A percentile compares a stretch with the other conserved stretches of the same genome.
phyloP scores from a whole-genome alignment of 2,113 vertebrate genomes.

The Mesocricetus auratus region DNA sequence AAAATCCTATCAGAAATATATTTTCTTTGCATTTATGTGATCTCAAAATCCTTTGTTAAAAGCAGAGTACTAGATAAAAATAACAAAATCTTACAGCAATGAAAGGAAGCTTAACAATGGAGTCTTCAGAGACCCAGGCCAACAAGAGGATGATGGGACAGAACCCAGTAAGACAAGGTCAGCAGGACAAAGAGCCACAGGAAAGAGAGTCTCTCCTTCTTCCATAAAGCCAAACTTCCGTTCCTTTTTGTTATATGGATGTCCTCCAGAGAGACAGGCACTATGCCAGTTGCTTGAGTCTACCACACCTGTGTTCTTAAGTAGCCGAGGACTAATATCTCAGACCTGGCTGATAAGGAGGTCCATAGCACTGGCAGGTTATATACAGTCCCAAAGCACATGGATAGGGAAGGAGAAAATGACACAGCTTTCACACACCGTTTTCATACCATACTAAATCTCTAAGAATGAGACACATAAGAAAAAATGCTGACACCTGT shows the following conservation, averaged over 20 bases:
- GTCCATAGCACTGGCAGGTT: background rate
- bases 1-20: background rate
- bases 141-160: background rate
- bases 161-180: background rate
- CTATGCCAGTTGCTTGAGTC: too few relatives aligned
- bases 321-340: background rate
- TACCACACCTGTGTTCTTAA: background rate
- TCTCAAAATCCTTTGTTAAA: constrained; percentile 16
- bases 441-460: background rate
- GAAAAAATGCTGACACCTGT: background rate
- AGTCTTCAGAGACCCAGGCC: background rate
- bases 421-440: background rate
- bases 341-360: background rate
- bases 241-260: background rate
- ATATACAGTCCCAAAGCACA: background rate
- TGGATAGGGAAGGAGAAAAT: background rate
- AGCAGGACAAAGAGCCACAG: background rate
- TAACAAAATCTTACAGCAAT: constrained; percentile 3
- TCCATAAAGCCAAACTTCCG: background rate
- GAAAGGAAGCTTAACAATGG: background rate
- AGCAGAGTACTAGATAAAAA: background rate
- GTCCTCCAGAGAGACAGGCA: background rate
- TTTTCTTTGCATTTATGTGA: constrained; percentile 24
- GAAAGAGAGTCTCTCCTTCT: background rate
- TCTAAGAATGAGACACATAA: background rate